Conservation (phyloP, 2,113 vertebrate species). For the Echinops telfairi region DNA sequence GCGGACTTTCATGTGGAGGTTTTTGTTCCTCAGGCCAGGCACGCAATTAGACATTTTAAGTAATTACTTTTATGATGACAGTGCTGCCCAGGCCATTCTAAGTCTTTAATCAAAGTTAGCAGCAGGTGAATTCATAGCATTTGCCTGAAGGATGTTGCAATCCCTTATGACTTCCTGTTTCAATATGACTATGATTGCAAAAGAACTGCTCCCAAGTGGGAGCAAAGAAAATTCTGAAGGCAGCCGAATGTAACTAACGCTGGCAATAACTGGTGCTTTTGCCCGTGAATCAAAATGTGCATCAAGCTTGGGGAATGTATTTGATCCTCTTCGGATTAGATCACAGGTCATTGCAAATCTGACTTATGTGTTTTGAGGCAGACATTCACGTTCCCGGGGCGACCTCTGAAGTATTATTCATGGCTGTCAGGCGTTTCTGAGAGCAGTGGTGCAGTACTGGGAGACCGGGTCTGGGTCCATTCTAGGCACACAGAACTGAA, state of each 20-base stretch:
- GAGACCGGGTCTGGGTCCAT: neutral
- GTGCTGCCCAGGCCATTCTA: neutral
- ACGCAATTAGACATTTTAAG: conserved; percentile 53
- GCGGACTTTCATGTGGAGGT: neutral
- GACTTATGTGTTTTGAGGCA: conserved; percentile 47
- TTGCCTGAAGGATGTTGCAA: conserved; percentile 59
- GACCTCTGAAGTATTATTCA: conserved; percentile 51
- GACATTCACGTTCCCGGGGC: conserved; percentile 57
- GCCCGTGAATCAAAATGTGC: conserved; percentile 64
- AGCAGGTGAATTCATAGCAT: conserved; percentile 66
- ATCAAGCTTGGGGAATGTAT: conserved; percentile 55
- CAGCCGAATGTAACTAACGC: neutral
- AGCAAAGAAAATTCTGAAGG: conserved; percentile 53
- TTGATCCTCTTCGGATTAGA: conserved; percentile 58
- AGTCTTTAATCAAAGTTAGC: conserved; percentile 32
- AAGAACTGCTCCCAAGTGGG: conserved; percentile 22
- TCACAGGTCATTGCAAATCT: conserved; percentile 25
- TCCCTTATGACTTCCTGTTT: conserved; percentile 57
- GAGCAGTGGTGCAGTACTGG: neutral
- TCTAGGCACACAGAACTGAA: conserved; percentile 20
- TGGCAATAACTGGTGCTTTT: conserved; percentile 45
- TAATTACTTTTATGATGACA: conserved; percentile 27
- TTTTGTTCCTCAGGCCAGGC: conserved; percentile 17
- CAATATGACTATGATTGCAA: conserved; percentile 57
- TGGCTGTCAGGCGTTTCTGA: conserved; percentile 21